phyloP scores from a whole-genome alignment of 2,797 vertebrate genomes.

The Lerista edwardsae region DNA sequence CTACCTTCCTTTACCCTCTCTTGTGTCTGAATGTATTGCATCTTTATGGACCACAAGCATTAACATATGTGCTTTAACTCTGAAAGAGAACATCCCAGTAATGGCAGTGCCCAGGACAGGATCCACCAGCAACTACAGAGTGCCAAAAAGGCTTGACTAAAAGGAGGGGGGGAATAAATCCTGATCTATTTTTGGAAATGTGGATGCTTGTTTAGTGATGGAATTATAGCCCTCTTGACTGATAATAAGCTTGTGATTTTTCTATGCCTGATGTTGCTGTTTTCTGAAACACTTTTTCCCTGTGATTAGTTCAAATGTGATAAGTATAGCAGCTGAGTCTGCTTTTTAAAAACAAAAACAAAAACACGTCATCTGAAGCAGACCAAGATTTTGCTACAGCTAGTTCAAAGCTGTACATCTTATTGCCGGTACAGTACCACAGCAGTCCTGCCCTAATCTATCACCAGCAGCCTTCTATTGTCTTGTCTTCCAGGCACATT shows the following conservation, averaged over 20 bases:
- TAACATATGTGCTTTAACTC: constrained; percentile 83
- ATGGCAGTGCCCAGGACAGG: constrained; percentile 65
- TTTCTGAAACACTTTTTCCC: constrained; percentile 74
- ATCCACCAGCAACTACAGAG: constrained; percentile 69
- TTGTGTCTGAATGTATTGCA: constrained; percentile 77
- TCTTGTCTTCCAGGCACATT: constrained; percentile 66
- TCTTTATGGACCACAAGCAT: constrained; percentile 74
- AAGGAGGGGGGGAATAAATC: constrained; percentile 37
- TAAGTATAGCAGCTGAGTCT: constrained; percentile 87
- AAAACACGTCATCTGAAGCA: constrained; percentile 70
- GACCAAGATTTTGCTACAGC: constrained; percentile 77
- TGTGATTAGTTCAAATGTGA: constrained; percentile 78
- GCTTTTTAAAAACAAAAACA: constrained; percentile 60
- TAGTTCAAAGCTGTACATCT: constrained; percentile 77
- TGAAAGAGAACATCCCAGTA: constrained; percentile 78
- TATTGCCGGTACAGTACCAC: constrained; percentile 84
- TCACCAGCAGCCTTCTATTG: constrained; percentile 61
- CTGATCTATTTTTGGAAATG: constrained; percentile 63
- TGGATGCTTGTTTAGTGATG: constrained; percentile 55
- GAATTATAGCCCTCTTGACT: constrained; percentile 74
- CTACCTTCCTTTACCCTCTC: constrained; percentile 78
- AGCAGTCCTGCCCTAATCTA: constrained; percentile 70
- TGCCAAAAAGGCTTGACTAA: constrained; percentile 64
- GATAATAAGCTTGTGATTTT: constrained; percentile 63
- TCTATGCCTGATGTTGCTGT: constrained; percentile 76